Evolutionary conservation across 2,888 invertebrate genomes (phyloP).

Genomic region (Drosophila leonis): DNA sequence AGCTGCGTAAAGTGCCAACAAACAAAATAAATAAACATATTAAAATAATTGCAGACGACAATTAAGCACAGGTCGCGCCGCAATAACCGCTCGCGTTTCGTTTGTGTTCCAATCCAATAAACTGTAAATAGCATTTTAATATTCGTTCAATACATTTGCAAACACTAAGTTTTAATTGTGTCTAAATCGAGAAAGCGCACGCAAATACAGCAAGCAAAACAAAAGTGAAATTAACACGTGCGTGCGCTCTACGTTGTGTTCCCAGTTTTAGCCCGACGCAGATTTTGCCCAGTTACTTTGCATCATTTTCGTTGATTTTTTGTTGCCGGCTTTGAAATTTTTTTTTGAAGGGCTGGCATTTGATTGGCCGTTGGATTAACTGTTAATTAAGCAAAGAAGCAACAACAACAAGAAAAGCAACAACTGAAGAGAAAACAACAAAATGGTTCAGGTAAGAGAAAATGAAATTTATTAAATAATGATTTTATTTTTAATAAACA

Average conservation of each 20-base stretch:
- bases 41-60: conserved; percentile 36
- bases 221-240: conserved; percentile 75
- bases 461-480: background rate
- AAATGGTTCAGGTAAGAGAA: conserved; percentile 81
- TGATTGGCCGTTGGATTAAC: conserved; percentile 52
- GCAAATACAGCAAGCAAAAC: conserved; percentile 54
- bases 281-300: conserved; percentile 44
- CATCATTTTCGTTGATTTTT: conserved; percentile 45
- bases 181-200: conserved; percentile 38
- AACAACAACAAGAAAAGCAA: conserved; percentile 29
- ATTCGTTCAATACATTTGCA: conserved; percentile 37
- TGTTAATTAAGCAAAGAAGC: conserved; percentile 11
- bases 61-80: conserved; percentile 29
- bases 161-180: conserved; percentile 34
- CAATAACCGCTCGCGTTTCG: conserved; percentile 29
- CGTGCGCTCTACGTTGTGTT: conserved; percentile 15
- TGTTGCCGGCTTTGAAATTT: conserved; percentile 47
- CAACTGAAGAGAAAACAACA: conserved; percentile 38
- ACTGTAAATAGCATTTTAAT: conserved; percentile 35
- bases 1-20: conserved; percentile 41
- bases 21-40: conserved; percentile 24
- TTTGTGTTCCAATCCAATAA: conserved; percentile 24
- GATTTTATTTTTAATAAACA: background rate
- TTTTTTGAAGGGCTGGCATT: conserved; percentile 26
- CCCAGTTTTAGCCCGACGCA: conserved; percentile 4